These are phyloP conservation scores for Anabacerthia variegaticeps DNA, from an alignment of 2,797 vertebrate genomes.

Conservation along the genomic window DNA sequence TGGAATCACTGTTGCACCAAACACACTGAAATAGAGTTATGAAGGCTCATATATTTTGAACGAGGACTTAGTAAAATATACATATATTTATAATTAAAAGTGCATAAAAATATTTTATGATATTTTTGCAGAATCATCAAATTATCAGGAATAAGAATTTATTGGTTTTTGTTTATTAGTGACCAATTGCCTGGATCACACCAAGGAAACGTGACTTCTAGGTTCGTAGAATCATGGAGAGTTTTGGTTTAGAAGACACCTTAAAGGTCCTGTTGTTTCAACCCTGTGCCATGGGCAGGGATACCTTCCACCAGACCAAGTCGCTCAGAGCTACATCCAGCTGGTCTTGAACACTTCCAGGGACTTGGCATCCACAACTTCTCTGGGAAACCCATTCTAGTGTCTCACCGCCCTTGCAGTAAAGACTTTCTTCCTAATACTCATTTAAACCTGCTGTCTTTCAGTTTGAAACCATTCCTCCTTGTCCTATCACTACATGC, in stretches of 20 bases:
- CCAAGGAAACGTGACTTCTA: rapidly evolving
- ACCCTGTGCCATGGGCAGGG: neutral
- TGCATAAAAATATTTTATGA: neutral
- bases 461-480: neutral
- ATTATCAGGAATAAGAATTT: neutral
- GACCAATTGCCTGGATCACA: neutral
- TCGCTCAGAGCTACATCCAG: neutral
- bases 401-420: too few relatives aligned
- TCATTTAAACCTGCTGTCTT: neutral
- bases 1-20: neutral
- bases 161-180: neutral
- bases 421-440: neutral
- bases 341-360: neutral
- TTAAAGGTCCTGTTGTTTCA: neutral
- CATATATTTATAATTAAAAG: neutral
- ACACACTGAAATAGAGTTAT: neutral
- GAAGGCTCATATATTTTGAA: neutral
- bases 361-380: neutral
- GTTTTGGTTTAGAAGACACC: neutral
- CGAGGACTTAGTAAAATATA: neutral
- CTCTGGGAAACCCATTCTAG: neutral
- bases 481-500: neutral
- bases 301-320: neutral
- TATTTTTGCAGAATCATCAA: neutral
- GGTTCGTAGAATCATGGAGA: neutral